Evolutionary conservation across 2,888 invertebrate species (phyloP).

Genomic region (Sinodicranocentrus sp.): DNA sequence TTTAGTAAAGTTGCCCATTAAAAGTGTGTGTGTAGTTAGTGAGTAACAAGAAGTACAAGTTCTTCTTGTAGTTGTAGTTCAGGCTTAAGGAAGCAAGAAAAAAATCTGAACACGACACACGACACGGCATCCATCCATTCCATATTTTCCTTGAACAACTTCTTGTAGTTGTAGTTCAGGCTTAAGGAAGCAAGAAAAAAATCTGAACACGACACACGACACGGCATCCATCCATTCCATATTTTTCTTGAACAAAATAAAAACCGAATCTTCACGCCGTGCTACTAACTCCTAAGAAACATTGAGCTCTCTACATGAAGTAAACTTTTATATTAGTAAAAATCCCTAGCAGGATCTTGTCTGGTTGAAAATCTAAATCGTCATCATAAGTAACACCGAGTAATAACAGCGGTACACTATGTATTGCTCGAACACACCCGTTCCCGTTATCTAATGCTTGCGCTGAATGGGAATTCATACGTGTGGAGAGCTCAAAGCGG

Average conservation of each 20-base stretch:
- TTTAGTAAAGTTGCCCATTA: conserved; percentile 59
- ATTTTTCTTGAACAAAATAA: conserved; percentile 5
- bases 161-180: not conserved
- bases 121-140: conserved; percentile 62
- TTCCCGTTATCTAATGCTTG: too few relatives aligned
- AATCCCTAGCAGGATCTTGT: conserved; percentile 41
- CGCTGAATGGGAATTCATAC: too few relatives aligned
- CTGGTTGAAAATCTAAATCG: conserved; percentile 42
- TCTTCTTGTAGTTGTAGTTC: conserved; percentile 5
- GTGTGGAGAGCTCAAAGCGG: too few relatives aligned
- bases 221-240: conserved; percentile 61
- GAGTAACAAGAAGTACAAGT: conserved; percentile 39
- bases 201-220: conserved; percentile 46
- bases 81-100: conserved; percentile 6
- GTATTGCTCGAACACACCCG: too few relatives aligned
- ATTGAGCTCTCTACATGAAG: too few relatives aligned
- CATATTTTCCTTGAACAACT: conserved; percentile 26
- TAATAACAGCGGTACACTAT: too few relatives aligned
- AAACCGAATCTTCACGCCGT: conserved; percentile 58
- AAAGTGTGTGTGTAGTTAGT: conserved; percentile 47
- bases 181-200: conserved; percentile 16
- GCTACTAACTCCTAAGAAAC: too few relatives aligned
- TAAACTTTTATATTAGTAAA: too few relatives aligned
- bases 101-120: conserved; percentile 38
- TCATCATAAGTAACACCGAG: not conserved